Base-by-base conservation (phyloP, 2,888 invertebrate genomes). In the Kryphioiulus occultus region DNA sequence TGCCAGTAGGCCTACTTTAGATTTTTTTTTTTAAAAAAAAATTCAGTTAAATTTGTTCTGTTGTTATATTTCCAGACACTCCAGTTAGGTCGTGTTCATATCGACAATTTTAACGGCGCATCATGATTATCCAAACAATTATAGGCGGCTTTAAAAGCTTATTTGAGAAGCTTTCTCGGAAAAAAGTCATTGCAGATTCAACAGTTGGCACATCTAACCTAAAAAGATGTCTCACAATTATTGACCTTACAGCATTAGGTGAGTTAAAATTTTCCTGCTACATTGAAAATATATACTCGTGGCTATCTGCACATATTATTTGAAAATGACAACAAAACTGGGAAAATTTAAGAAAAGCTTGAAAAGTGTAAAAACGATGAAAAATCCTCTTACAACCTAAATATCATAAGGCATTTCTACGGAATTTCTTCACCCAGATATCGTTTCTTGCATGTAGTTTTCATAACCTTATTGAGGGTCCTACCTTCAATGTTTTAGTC, bases 191-290 rank as follows among this genome's bases (percentile, higher is more conserved):
- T 32, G 0, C 85, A n/a, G 85, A n/a, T 12, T 10, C 26, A 17
- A 82, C 88, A 68, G 85, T 88, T 53, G 26, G 42, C 26, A 89
- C 90, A 32, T 91, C 92, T 5, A 90, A 91, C 86, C 90, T 92
- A 30, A 89, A 91, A 7, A 90, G 98, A 88, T 96, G 96, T 87
- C 93, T 98, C 82, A 95, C 95, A 1, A 93, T 97, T 0, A 90
- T 96, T 44, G 98, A 98, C 92, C 93, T 98, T 86, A 97, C 97
- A 0, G 96, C 96, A 0, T 93, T 98, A 39, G 98, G 92, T 92
- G 90, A 89, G 92, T 91, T 15, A 83, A 22, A 87, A 32, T 83
- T 35, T 44, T 89, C 88, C 7, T 86, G 82, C 47, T 47, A 39
- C 86, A 42, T 26, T n/a, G n/a, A n/a, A n/a, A n/a, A n/a, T n/a